These are phyloP conservation scores for Polydesmus complanatus DNA, from an alignment of 2,888 invertebrate species.

Conservation along the genomic window DNA sequence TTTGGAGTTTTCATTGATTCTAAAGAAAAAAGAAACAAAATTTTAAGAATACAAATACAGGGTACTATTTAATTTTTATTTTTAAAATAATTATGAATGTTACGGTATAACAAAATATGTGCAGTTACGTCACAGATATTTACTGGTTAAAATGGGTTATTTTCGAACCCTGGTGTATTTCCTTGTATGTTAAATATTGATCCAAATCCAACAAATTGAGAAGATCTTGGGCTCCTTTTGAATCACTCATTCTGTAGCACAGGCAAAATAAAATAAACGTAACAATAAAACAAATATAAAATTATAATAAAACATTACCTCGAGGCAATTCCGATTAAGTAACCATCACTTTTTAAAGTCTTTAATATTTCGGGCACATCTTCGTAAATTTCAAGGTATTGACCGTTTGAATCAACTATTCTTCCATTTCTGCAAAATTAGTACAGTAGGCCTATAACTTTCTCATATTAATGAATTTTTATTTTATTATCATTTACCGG, in stretches of 20 bases:
- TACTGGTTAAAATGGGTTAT: slow-evolving; percentile 46
- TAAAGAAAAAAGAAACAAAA: no score
- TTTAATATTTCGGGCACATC: slow-evolving; percentile 47
- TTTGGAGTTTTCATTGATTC: slow-evolving; percentile 41
- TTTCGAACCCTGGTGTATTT: slow-evolving; percentile 55
- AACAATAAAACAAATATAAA: neutral
- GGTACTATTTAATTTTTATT: no score
- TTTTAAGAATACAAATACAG: no score
- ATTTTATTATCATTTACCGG: no score
- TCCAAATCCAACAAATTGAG: slow-evolving; percentile 48
- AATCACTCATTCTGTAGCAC: slow-evolving; percentile 40
- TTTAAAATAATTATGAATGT: no score
- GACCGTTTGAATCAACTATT: slow-evolving; percentile 23
- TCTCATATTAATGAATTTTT: no score
- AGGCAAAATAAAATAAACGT: neutral
- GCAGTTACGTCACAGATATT: no score
- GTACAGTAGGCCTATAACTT: no score
- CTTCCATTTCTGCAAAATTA: neutral
- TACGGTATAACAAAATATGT: no score
- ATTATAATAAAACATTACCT: slow-evolving; percentile 23
- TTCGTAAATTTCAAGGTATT: slow-evolving; percentile 36
- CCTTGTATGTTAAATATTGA: slow-evolving; percentile 46
- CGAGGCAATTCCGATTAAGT: slow-evolving; percentile 47
- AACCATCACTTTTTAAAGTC: slow-evolving; percentile 41
- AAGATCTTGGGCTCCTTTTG: slow-evolving; percentile 45